Conservation (phyloP, 2,113 vertebrate species). For the Campylomormyrus tamandua region DNA sequence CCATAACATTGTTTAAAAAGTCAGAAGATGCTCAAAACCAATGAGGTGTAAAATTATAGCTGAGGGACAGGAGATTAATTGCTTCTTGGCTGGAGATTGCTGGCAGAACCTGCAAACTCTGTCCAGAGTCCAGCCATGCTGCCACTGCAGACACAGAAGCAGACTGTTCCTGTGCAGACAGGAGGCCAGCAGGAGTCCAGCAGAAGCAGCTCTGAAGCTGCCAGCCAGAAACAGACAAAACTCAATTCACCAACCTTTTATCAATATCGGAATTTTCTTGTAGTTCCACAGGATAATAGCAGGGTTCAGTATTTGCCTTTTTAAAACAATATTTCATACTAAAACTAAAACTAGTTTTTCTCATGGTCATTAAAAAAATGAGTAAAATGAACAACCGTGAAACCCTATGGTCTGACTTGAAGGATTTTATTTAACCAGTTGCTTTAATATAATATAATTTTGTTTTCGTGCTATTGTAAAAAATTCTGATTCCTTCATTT, state of each 20-base stretch:
- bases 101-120: neutral
- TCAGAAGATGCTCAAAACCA: neutral
- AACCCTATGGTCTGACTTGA: neutral
- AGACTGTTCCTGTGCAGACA: neutral
- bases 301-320: neutral
- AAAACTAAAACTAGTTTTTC: neutral
- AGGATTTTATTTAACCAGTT: neutral
- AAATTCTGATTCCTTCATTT: neutral
- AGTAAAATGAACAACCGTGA: neutral
- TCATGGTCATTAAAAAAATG: neutral
- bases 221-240: neutral
- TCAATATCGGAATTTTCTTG: neutral
- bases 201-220: neutral
- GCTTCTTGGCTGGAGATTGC: neutral
- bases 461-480: neutral
- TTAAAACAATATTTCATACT: neutral
- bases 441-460: neutral
- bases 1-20: neutral
- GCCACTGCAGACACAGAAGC: neutral
- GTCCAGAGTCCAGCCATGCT: neutral
- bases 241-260: neutral
- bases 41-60: neutral
- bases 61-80: neutral
- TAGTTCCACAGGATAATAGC: neutral
- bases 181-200: neutral